Base-by-base conservation (phyloP, 2,797 vertebrate species). In the Phataginus tetradactyla region DNA sequence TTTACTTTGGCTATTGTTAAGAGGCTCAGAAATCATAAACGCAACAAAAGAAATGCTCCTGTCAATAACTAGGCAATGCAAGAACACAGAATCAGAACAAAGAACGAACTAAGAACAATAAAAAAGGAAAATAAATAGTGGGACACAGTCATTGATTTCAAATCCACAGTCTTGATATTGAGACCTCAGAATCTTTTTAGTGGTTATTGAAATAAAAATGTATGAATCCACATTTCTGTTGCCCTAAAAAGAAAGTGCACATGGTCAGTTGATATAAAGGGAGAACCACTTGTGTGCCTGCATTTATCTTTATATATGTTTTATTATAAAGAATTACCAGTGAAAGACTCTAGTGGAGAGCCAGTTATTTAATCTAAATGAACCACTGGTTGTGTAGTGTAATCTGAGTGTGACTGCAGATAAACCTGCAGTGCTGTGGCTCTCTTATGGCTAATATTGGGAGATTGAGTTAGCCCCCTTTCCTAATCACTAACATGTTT, bases 361-460 rank as follows among this genome's bases (percentile, higher is more conserved):
- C 96, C 96, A 94, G 94, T 95, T 94, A 98, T 92, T 97, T 97
- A 97, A 86, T 49, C 61, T 59, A 95, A 97, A 97, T 89, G 92
- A 97, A 88, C 34, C 27, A 74, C 17, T 53, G 45, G 11, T 49
- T 86, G 21, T 53, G 4, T 3, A 64, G 25, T 17, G 42, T 23
- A 66, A 15, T 59, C 37, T 63, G 49, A 72, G 34, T 53, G 34
- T 29, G 68, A 75, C 5, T 59, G 12, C 39, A 69, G 49, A 34
- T 45, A 55, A 0, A 25, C 7, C 55, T 27, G 9, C 15, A 49
- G 18, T 77, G 10, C 37, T 74, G 4, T 13, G 59, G 10, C 17
- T 74, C 32, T 34, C 3, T 13, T 63, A 18, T 34, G 20, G 8
- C 5, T 77, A 37, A 23, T 71, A 55, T 59, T 45, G 32, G 17